These are phyloP conservation scores for Sus scrofa DNA, from an alignment of 2,113 vertebrate species.

Conservation along the genomic window DNA sequence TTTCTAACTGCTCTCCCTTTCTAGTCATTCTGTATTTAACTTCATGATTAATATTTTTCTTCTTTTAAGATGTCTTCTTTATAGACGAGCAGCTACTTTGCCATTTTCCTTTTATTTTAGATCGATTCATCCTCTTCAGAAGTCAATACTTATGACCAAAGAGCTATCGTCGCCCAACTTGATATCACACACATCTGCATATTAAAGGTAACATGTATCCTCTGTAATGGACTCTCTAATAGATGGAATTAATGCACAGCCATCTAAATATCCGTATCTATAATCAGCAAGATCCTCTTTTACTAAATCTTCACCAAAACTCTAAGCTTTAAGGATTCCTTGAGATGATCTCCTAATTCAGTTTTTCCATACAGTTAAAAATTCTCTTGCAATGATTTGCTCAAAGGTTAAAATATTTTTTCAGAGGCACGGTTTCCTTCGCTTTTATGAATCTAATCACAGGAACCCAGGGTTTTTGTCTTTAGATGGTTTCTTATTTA, in stretches of 20 bases:
- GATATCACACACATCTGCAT: slow-evolving; percentile 55
- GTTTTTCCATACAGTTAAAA: slow-evolving; percentile 78
- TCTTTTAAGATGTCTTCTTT: slow-evolving; percentile 20
- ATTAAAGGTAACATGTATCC: slow-evolving; percentile 16
- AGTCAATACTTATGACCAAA: slow-evolving; percentile 79
- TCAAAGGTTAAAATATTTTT: slow-evolving; percentile 83
- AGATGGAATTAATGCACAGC: slow-evolving; percentile 81
- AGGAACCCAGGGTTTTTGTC: slow-evolving; percentile 77
- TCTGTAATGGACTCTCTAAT: slow-evolving; percentile 72
- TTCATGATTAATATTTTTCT: background rate
- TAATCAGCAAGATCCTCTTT: slow-evolving; percentile 66
- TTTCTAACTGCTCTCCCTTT: background rate
- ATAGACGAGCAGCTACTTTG: background rate
- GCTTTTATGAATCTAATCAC: slow-evolving; percentile 78
- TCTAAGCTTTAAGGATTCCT: slow-evolving; percentile 70
- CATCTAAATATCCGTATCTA: slow-evolving; percentile 83
- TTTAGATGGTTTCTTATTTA: slow-evolving; percentile 64
- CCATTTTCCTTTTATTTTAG: background rate
- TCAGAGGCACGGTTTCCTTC: slow-evolving; percentile 78
- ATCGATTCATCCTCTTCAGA: slow-evolving; percentile 75
- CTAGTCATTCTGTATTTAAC: background rate
- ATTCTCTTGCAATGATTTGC: slow-evolving; percentile 77
- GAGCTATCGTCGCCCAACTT: slow-evolving; percentile 80
- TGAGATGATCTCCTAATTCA: slow-evolving; percentile 81
- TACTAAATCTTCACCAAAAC: slow-evolving; percentile 79